Base-by-base conservation (phyloP, 2,888 invertebrate genomes). In the Plusia festucae region DNA sequence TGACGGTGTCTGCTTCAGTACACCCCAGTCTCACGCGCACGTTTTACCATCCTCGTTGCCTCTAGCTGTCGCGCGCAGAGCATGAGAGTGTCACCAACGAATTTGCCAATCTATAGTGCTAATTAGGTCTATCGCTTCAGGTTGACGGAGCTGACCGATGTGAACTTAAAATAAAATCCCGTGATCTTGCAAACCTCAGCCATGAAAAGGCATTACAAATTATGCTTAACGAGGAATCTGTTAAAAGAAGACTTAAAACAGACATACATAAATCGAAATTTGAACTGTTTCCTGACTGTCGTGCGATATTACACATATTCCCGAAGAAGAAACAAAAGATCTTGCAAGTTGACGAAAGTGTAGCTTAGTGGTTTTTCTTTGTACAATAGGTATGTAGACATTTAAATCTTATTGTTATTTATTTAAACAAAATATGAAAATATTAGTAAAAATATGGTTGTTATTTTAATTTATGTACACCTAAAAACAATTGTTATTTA, bases 141-240 rank as follows among this genome's bases (percentile, higher is more conserved):
- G 91, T 95, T 56, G 95, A 95, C 78, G 95, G 95, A 59, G 91
- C 90, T 32, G 92, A 94, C 60, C 86, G 90, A 60, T 91, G 93
- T 74, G 91, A 93, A 63, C 84, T 95, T 32, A 93, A 93, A 88
- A 82, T 95, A 66, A 88, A 88, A 77, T 87, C 93, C 16, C 72
- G 62, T 24, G 88, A 93, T 60, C 84, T 95, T 7, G 76, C 82
- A n/a, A 80, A 83, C 52, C 72, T 95, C 53, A 84, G 82, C 52
- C 81, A 90, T 67, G 89, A 91, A 30, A 82, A 87, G 66, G 95
- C 94, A 24, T 71, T 95, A 64, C 79, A 92, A 76, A 82, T 92
- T 44, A 90, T 92, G 90, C 70, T 92, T 1, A 82, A 86, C n/a
- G 86, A 95, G 78, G 84, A 90, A 64, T 53, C 83, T 9, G 88